Percentiles rank a stretch among this genome's conserved stretches.
Conservation (phyloP, 2,113 vertebrate species). For the Cyrtonyx montezumae region DNA sequence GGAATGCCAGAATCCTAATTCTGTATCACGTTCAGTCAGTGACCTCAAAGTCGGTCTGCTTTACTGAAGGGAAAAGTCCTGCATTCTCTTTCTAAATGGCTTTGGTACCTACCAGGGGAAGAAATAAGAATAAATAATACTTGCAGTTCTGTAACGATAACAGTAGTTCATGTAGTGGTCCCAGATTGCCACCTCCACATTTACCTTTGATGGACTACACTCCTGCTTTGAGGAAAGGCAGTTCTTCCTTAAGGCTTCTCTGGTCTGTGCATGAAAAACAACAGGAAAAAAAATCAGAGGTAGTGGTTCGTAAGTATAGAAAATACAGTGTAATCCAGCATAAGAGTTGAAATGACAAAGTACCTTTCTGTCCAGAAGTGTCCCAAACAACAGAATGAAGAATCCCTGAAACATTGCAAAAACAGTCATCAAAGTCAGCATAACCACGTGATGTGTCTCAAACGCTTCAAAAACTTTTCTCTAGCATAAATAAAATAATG, state of each 20-base stretch:
- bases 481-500: neutral
- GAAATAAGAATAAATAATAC: neutral
- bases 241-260: constrained; percentile 73
- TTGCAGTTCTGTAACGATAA: neutral
- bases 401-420: constrained; percentile 71
- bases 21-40: neutral
- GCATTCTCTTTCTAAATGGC: neutral
- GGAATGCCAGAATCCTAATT: neutral
- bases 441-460: neutral
- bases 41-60: neutral
- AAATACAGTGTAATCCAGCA: neutral
- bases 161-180: neutral
- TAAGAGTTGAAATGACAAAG: neutral
- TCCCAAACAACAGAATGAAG: constrained; percentile 80
- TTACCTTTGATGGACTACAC: constrained; percentile 66
- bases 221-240: constrained; percentile 47
- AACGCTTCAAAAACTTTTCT: neutral
- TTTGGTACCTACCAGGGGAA: neutral
- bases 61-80: neutral
- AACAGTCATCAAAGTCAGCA: neutral
- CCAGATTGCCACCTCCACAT: neutral
- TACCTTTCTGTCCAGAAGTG: constrained; percentile 82
- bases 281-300: neutral
- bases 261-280: constrained; percentile 64
- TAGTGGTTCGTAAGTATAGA: neutral